A percentile compares a stretch with the other conserved stretches of the same genome.
These are phyloP conservation scores for Paedocypris sp. DNA, from an alignment of 2,113 vertebrate genomes.

Conservation along the genomic window DNA sequence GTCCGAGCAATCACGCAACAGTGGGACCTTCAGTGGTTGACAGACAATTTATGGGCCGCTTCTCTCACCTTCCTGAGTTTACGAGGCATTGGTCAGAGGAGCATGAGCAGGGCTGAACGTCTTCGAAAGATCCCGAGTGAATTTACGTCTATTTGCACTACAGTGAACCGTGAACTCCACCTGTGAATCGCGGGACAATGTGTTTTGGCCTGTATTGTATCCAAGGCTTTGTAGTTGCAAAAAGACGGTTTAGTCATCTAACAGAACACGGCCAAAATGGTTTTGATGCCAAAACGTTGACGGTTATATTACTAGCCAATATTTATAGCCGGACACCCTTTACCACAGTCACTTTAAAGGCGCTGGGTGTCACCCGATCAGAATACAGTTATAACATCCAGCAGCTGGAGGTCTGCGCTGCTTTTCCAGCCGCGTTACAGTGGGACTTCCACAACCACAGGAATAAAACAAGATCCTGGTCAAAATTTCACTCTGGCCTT, in stretches of 20 bases:
- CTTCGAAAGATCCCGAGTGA: not conserved
- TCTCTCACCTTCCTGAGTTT: conserved; percentile 31
- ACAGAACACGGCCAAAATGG: not conserved
- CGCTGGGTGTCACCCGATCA: conserved; percentile 23
- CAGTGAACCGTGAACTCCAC: not conserved
- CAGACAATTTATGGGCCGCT: not conserved
- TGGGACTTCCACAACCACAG: conserved; percentile 23
- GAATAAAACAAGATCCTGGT: conserved; percentile 40
- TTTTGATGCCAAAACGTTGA: conserved; percentile 3
- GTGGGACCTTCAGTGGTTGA: conserved; percentile 19
- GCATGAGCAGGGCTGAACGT: conserved; percentile 35
- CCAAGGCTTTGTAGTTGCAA: not conserved
- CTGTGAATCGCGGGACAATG: not conserved
- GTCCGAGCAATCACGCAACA: not conserved
- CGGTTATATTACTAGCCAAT: conserved; percentile 38
- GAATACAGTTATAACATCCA: conserved; percentile 31
- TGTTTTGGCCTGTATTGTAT: not conserved
- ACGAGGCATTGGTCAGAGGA: conserved; percentile 49
- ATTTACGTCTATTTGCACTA: not conserved
- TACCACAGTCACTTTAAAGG: conserved; percentile 38
- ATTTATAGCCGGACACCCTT: conserved; percentile 48
- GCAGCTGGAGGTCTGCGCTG: conserved; percentile 36
- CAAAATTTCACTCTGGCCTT: conserved; percentile 4
- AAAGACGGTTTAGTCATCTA: conserved; percentile 28
- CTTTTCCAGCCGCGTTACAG: conserved; percentile 17